These are phyloP conservation scores for Deilephila elpenor DNA, from an alignment of 2,888 invertebrate species.

Conservation along the genomic window DNA sequence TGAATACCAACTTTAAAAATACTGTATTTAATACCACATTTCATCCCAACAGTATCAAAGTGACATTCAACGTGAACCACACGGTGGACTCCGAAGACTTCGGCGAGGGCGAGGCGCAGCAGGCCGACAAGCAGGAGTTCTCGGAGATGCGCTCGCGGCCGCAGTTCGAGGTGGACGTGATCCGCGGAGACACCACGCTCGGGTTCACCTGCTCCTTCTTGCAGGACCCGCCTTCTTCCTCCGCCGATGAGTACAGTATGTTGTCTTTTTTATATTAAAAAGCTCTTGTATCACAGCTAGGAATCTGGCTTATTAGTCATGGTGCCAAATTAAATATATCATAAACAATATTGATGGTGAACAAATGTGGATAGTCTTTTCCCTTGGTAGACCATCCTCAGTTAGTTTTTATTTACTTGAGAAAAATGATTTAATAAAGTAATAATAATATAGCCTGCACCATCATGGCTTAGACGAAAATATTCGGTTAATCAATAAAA, in stretches of 20 bases:
- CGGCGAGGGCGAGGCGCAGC: slow-evolving; percentile 86
- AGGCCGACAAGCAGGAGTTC: slow-evolving; percentile 88
- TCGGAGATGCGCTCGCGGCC: slow-evolving; percentile 96
- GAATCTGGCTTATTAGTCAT: too few species aligned
- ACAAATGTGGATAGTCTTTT: too few species aligned
- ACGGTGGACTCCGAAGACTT: slow-evolving; percentile 94
- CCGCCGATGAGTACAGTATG: slow-evolving; percentile 89
- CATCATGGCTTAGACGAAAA: too few species aligned
- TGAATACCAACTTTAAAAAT: background rate
- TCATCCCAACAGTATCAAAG: slow-evolving; percentile 61
- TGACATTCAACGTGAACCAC: slow-evolving; percentile 97
- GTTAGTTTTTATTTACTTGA: too few species aligned
- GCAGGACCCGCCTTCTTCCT: slow-evolving; percentile 84
- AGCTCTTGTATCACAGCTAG: too few species aligned
- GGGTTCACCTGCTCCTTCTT: slow-evolving; percentile 94
- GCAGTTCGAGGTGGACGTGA: slow-evolving; percentile 94
- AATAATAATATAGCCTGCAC: too few species aligned
- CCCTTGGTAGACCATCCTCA: too few species aligned
- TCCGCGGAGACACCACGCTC: slow-evolving; percentile 90
- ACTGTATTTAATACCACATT: too few species aligned
- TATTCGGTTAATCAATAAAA: too few species aligned
- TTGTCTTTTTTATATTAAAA: slow-evolving; percentile 29
- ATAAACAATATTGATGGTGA: too few species aligned
- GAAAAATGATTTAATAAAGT: too few species aligned
- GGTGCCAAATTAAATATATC: too few species aligned